phyloP scores from a whole-genome alignment of 2,113 vertebrate genomes.

The Gadus chalcogrammus region DNA sequence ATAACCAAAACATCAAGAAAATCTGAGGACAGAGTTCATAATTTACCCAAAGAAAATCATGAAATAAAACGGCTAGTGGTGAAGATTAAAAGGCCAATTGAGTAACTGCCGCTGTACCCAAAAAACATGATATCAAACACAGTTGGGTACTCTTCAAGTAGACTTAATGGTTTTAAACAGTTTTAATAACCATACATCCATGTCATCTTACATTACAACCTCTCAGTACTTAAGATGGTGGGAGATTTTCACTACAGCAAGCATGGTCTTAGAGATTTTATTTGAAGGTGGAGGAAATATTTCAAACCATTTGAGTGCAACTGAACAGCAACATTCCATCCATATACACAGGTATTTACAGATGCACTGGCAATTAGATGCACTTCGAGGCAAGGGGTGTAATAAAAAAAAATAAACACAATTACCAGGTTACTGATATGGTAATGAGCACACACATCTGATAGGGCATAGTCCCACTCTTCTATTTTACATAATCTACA shows the following conservation, averaged over 20 bases:
- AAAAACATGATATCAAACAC: too few relatives aligned
- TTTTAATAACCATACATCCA: constrained; percentile 7
- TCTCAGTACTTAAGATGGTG: not conserved
- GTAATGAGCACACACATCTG: constrained; percentile 50
- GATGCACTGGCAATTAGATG: constrained; percentile 69
- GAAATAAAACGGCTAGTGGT: too few relatives aligned
- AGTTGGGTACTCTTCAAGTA: too few relatives aligned
- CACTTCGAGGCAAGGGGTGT: constrained; percentile 45
- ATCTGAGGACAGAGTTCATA: too few relatives aligned
- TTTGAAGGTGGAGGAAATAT: constrained; percentile 70
- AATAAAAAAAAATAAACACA: constrained; percentile 35
- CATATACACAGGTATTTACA: constrained; percentile 69
- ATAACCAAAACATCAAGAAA: too few relatives aligned
- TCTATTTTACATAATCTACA: constrained; percentile 59
- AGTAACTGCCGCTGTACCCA: too few relatives aligned
- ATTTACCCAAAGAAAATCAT: too few relatives aligned
- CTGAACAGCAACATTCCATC: constrained; percentile 69
- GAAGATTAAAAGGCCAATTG: too few relatives aligned
- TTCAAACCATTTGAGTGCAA: constrained; percentile 64
- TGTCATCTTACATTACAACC: constrained; percentile 4
- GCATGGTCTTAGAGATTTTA: constrained; percentile 58
- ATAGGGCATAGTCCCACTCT: constrained; percentile 37
- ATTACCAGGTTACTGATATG: constrained; percentile 38
- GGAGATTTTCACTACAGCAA: not conserved
- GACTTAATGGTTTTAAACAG: too few relatives aligned